Evolutionary conservation across 2,113 vertebrate genomes (phyloP).

Genomic region (Rhynchomys soricoides): DNA sequence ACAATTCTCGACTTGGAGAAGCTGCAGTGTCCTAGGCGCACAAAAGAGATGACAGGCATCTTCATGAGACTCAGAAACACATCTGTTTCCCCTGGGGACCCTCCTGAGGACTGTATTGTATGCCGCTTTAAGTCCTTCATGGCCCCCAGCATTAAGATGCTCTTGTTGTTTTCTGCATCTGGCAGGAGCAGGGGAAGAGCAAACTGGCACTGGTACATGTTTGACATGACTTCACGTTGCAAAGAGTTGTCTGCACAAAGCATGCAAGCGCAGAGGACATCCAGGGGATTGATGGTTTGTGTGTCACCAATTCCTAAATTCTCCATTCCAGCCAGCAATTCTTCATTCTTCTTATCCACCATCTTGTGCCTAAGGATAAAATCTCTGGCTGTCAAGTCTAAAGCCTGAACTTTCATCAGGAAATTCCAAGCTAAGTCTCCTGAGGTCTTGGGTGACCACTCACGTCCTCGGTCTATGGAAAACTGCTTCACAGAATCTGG

Average conservation of each 20-base stretch:
- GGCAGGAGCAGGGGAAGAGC: conserved; percentile 90
- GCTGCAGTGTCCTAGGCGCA: conserved; percentile 85
- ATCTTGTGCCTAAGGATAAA: not conserved
- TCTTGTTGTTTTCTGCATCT: conserved; percentile 79
- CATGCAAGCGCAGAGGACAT: conserved; percentile 86
- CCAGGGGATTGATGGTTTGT: conserved; percentile 83
- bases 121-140: conserved; percentile 82
- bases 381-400: conserved; percentile 72
- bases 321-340: not conserved
- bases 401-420: conserved; percentile 74
- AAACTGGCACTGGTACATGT: conserved; percentile 88
- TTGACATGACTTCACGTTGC: conserved; percentile 84
- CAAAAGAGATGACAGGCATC: conserved; percentile 88
- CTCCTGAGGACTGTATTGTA: conserved; percentile 51
- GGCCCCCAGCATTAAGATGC: conserved; percentile 85
- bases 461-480: conserved; percentile 38
- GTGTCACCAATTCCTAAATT: not conserved
- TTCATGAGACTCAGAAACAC: conserved; percentile 78
- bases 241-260: conserved; percentile 87
- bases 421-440: conserved; percentile 76
- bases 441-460: conserved; percentile 42
- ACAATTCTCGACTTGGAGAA: conserved; percentile 89
- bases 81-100: conserved; percentile 50
- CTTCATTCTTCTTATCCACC: not conserved
- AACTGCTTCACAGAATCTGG: conserved; percentile 68